A percentile compares a stretch with the other conserved stretches of the same genome.
phyloP scores from a whole-genome alignment of 2,113 vertebrate species.

The Dendropsophus ebraccatus region DNA sequence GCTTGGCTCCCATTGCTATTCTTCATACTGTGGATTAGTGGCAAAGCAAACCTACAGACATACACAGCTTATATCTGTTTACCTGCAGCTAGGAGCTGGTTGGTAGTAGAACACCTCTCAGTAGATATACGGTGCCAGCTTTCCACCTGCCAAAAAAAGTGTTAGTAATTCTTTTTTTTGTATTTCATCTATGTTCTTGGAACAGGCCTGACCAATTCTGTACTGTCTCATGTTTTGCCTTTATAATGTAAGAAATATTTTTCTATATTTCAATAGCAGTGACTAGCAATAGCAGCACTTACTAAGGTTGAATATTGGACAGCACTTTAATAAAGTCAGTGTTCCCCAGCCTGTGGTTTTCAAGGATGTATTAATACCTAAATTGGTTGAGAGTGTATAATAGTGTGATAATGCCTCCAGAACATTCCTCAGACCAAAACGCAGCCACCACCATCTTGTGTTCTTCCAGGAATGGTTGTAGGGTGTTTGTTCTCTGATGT shows the following conservation, averaged over 20 bases:
- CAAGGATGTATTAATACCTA: no score
- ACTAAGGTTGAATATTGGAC: no score
- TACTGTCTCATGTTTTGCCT: neutral
- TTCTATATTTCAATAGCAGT: neutral
- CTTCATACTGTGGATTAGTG: neutral
- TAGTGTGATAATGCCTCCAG: no score
- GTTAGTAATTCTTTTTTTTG: neutral
- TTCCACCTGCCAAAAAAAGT: conserved; percentile 77
- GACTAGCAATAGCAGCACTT: no score
- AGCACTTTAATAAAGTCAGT: no score
- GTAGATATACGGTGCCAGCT: conserved; percentile 82
- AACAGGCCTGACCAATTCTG: neutral
- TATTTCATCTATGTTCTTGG: neutral
- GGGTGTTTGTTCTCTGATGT: no score
- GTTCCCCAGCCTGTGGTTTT: no score
- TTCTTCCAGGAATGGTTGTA: no score
- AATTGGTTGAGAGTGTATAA: no score
- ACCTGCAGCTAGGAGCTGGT: conserved; percentile 85
- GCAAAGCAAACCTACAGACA: neutral
- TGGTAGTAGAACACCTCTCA: conserved; percentile 84
- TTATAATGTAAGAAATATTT: neutral
- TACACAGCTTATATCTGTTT: conserved; percentile 21
- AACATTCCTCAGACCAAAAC: no score
- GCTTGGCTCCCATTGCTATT: neutral
- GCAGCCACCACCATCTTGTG: no score